Percentiles rank a stretch among this genome's conserved stretches.
Conservation (phyloP, 1,140 invertebrate species). For the Drosophila simulans region DNA sequence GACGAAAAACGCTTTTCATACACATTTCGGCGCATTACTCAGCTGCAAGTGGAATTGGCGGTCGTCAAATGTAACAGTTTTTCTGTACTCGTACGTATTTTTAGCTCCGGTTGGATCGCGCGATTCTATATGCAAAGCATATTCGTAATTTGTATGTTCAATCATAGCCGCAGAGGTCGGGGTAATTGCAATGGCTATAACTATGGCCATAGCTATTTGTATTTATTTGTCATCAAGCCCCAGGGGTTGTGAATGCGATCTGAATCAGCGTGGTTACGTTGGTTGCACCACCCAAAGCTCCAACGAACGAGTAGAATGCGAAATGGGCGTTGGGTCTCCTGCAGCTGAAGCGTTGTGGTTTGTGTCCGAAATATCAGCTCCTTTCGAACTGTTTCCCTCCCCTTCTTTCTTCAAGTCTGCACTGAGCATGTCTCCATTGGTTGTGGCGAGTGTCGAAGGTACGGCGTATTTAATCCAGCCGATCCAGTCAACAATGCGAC, state of each 20-base stretch:
- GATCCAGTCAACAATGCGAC: no score
- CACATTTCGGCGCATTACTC: slow-evolving; percentile 70
- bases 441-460: no score
- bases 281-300: neutral
- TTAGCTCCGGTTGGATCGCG: slow-evolving; percentile 42
- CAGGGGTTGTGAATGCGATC: slow-evolving; percentile 3
- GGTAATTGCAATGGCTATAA: slow-evolving; percentile 12
- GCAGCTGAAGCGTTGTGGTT: no score
- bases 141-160: slow-evolving; percentile 42
- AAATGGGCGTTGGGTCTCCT: no score
- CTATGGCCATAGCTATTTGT: neutral
- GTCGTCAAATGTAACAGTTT: slow-evolving; percentile 44
- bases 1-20: slow-evolving; percentile 42
- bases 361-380: no score
- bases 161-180: slow-evolving; percentile 27
- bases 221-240: slow-evolving; percentile 25
- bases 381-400: no score
- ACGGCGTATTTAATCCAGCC: no score
- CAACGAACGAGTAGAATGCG: no score
- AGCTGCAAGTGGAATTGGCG: slow-evolving; percentile 58
- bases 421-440: no score
- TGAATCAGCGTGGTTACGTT: slow-evolving; percentile 3
- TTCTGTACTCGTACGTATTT: slow-evolving; percentile 25
- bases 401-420: no score
- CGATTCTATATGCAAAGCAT: slow-evolving; percentile 60